Base-by-base conservation (phyloP, 2,888 invertebrate genomes). In the Melinopterus prodromus region DNA sequence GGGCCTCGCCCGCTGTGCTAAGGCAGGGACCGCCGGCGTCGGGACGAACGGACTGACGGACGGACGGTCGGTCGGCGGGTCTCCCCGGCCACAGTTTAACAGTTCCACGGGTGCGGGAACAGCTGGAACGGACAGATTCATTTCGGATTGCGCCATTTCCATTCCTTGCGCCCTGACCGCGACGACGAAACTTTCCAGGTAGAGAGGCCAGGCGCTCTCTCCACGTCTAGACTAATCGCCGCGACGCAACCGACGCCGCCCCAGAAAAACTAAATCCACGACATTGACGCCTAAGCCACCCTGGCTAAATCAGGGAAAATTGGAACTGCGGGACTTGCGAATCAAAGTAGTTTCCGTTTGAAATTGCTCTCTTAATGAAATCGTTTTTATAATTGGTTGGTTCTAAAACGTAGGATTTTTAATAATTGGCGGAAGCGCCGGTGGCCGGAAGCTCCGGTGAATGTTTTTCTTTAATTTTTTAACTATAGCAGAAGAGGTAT, bases 41-140 rank as follows among this genome's bases (percentile, higher is more conserved):
- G n/a, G n/a, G n/a, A n/a, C n/a, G n/a, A 15, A 35, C 16, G 71
- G 16, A 71, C 26, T 9, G 71, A 71, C 15, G 16, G 71, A 35
- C 71, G 71, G 71, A 16, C 16, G 9, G 71, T 4, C 16, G 16
- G 14, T 6, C 16, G 15, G 71, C n/a, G 35, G 74, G 74, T 71
- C 74, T 6, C 81, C 81, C 82, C 81, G 82, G 83, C 84, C 84
- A 84, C 86, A 86, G 86, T 86, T 87, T 87, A 87, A 87, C 87
- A 87, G 87, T 87, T 87, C 86, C 86, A 84, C 85, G 86, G 85
- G 88, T 88, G 88, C 86, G 88, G 88, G 85, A 89, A 89, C 89
- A 88, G 88, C 89, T 89, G 89, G 88, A 88, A 87, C 88, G 89
- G 89, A 89, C 89, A 89, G 88, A 88, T 88, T 89, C 88, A 88